Evolutionary conservation across 1,140 invertebrate species (phyloP), one percentile per base, ranked within the genome.

Genomic region (Drosophila yakuba): DNA sequence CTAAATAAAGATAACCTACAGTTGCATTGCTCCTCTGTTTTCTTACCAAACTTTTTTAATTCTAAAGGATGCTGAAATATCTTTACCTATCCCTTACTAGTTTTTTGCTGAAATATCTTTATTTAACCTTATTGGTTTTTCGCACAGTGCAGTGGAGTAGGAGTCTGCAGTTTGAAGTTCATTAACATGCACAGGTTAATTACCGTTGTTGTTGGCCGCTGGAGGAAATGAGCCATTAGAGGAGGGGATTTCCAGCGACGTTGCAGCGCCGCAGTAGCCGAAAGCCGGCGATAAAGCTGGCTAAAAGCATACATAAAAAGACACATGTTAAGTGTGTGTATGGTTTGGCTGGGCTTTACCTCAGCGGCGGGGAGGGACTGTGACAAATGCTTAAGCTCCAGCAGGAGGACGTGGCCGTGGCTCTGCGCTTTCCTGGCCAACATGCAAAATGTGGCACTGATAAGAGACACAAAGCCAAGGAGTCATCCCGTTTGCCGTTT

Each of bases 101-200:
- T 10, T 47, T 48, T 64, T 43, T n/a, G 5, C 12, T 25, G 3
- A 56, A 15, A 11, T 5, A 25, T 15, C 2, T 39, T 39, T 28
- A 3, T 0, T 17, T 17, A 17, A 17, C 17, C 14, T 7, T 14
- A 14, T 12, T 3, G 14, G 4, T 10, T 47, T 41, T 64, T 50
- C 11, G 4, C 12, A 10, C 43, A 57, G 69, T 73, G 67, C 28
- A 12, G 8, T 45, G 25, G 36, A 28, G 54, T 50, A 55, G 54
- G 48, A 76, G 72, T 60, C 35, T 55, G 54, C 50, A 61, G 84
- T 72, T 80, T 89, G 84, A 89, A 89, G 84, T 89, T 90, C 85
- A 90, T 90, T 90, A 90, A 90, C 85, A 90, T 90, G 85, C 85
- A 90, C 85, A 90, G 85, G 85, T 90, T 90, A 90, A 90, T 90